Evolutionary conservation across 2,888 invertebrate genomes (phyloP).

Genomic region (Drosophila formosana): DNA sequence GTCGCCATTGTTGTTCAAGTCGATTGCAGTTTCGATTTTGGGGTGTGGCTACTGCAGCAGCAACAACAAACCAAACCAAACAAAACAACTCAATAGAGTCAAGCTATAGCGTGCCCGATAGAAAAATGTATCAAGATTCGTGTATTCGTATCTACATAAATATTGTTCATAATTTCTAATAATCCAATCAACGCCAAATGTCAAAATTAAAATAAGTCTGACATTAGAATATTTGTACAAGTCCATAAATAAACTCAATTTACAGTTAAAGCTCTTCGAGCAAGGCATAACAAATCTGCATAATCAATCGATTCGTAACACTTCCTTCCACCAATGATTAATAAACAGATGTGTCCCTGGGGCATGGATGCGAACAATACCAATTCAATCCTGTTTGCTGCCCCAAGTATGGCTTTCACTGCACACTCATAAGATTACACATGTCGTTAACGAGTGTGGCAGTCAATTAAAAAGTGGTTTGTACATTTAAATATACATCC

Average conservation of each 20-base stretch:
- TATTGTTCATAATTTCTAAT: slow-evolving; percentile 29
- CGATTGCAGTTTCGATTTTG: slow-evolving; percentile 43
- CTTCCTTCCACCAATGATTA: neutral
- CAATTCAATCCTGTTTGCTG: neutral
- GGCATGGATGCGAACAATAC: neutral
- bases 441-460: neutral
- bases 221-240: neutral
- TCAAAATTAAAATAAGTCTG: slow-evolving; percentile 18
- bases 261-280: neutral
- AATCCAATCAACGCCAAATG: slow-evolving; percentile 17
- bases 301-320: neutral
- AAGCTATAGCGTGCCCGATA: slow-evolving; percentile 8
- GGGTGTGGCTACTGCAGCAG: slow-evolving; percentile 53
- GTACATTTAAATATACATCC: slow-evolving; percentile 14
- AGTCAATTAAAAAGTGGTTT: slow-evolving; percentile 16
- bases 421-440: neutral
- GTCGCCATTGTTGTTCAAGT: slow-evolving; percentile 28
- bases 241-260: neutral
- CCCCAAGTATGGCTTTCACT: slow-evolving; percentile 11
- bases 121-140: neutral
- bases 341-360: neutral
- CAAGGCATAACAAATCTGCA: neutral
- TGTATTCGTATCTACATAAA: neutral
- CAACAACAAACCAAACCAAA: slow-evolving; percentile 22
- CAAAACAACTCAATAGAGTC: slow-evolving; percentile 13